Evolutionary conservation across 2,888 invertebrate genomes (phyloP), one percentile per base, ranked within the genome.

Genomic region (Deilephila porcellus): DNA sequence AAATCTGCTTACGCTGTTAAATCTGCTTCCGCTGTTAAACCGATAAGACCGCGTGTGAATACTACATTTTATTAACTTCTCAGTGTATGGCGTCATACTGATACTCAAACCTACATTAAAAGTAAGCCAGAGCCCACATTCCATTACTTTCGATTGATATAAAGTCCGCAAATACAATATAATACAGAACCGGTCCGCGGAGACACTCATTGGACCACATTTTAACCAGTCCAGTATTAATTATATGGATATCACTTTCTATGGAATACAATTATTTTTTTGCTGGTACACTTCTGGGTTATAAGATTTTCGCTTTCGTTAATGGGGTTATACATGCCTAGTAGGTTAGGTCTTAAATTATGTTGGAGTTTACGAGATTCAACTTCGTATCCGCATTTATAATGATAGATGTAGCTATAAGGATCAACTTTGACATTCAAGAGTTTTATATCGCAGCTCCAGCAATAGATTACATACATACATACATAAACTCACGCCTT

Each of bases 81-180:
- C 19, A 56, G n/a, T 56, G n/a, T 56, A 29, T 60, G 25, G 19
- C 34, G 34, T 64, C 64, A 25, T 25, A 45, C 34, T 64, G 56
- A 37, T 64, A 52, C 25, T 45, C n/a, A 67, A 64, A 67, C 52
- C 67, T 52, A 25, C 67, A 67, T 67, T 67, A 25, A 6, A 67
- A 67, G 25, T 67, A 25, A 67, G 25, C 14, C 52, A 52, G 45
- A 17, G 52, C 37, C 63, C 25, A 67, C 67, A 67, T 67, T 67
- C 45, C 67, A 45, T 67, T 52, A 67, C 67, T 67, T 67, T 67
- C 67, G 52, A 67, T 67, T 11, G 17, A 67, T 67, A 67, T 52
- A 52, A 52, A 25, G 25, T 56, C 56, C 56, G n/a, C 45, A n/a
- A 37, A 64, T 67, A 52, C 67, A 67, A 67, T 52, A 52, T 67